Base-by-base conservation (phyloP, 2,797 vertebrate genomes). In the Pseudochromis fuscus region DNA sequence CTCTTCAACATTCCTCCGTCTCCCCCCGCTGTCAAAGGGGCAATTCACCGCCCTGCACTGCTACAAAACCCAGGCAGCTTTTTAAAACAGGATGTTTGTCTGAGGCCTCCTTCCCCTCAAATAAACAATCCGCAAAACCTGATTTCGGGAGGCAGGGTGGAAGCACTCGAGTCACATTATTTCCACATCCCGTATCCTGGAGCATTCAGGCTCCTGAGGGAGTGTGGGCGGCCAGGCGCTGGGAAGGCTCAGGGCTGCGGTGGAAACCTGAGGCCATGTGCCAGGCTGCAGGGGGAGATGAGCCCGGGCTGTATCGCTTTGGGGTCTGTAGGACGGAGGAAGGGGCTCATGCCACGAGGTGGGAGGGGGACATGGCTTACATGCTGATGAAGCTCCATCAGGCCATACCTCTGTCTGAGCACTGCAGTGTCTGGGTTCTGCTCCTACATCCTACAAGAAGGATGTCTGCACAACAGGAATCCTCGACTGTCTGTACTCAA, bases 81-180 rank as follows among this genome's bases (percentile, higher is more conserved):
- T 94, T 95, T 94, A 93, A 95, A 96, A 95, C 95, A 97, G 95
- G 95, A 96, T 95, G 96, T 95, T 96, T 96, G 95, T 94, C 94
- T 88, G 94, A 94, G 93, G 95, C 94, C 93, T 95, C 94, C 94
- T 94, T 95, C 93, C 94, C 95, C 95, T 95, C 95, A 95, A 95
- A 96, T 96, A 96, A 97, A 97, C 95, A 97, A 95, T 94, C 94
- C 91, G 90, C 92, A 94, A 92, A 94, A 93, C 91, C 95, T 95
- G 92, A 94, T 95, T 95, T 93, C 82, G 92, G 93, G 92, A 95
- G 93, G 94, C 91, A 90, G 90, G 92, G 94, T 93, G 95, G 94
- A 95, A 95, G 92, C 87, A 89, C 93, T 92, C 66, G 23, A 94
- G 91, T 86, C 72, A 77, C 93, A 91, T 92, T 89, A 92, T 93